Conservation (phyloP, 2,113 vertebrate genomes). For the Leucopsar rothschildi region DNA sequence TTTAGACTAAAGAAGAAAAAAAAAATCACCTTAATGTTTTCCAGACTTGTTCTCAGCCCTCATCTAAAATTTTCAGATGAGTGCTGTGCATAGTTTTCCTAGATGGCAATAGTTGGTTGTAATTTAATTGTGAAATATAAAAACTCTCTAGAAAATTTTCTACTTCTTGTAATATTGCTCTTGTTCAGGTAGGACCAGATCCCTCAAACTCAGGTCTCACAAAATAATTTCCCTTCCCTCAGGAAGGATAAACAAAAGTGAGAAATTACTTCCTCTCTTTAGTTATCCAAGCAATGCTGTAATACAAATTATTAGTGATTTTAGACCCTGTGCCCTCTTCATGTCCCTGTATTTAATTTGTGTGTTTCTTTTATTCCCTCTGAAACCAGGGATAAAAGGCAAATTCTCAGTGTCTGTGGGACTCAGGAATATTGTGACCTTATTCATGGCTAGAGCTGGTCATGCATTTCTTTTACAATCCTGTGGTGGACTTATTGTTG, state of each 20-base stretch:
- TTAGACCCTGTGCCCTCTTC: not conserved
- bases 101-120: not conserved
- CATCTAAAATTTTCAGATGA: not conserved
- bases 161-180: not conserved
- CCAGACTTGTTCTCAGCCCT: not conserved
- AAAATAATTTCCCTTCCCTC: not conserved
- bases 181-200: not conserved
- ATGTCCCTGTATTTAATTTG: not conserved
- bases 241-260: not conserved
- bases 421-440: not conserved
- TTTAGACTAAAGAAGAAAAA: not conserved
- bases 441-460: not conserved
- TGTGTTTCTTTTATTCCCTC: not conserved
- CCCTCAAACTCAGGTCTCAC: not conserved
- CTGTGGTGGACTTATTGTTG: not conserved
- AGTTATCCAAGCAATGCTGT: not conserved
- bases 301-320: not conserved
- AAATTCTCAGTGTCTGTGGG: not conserved
- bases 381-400: not conserved
- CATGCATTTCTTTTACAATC: not conserved
- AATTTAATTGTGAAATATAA: not conserved
- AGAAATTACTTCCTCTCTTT: not conserved
- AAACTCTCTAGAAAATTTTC: not conserved
- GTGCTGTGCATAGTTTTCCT: accelerated
- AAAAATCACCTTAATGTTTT: not conserved